These are phyloP conservation scores for Trichogramma evanescens DNA, from an alignment of 2,888 invertebrate genomes.

Conservation along the genomic window DNA sequence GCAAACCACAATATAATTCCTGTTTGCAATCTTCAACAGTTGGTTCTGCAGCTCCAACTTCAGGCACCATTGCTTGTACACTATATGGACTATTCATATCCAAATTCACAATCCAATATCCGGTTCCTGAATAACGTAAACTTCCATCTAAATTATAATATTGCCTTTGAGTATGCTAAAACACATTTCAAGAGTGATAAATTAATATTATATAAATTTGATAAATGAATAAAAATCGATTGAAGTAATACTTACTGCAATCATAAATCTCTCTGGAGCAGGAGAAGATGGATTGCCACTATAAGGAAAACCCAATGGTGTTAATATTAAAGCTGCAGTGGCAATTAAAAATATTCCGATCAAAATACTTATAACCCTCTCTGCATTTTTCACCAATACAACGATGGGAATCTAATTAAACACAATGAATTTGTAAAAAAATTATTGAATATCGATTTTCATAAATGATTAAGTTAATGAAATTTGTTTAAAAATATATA, in stretches of 20 bases:
- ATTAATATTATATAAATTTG: neutral
- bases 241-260: constrained; percentile 53
- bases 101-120: constrained; percentile 69
- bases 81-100: constrained; percentile 66
- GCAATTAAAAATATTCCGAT: constrained; percentile 52
- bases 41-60: constrained; percentile 48
- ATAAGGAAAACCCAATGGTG: constrained; percentile 71
- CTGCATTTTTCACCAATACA: constrained; percentile 47
- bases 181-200: constrained; percentile 14
- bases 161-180: constrained; percentile 59
- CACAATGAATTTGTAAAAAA: neutral
- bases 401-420: constrained; percentile 46
- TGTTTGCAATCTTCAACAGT: constrained; percentile 55
- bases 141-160: constrained; percentile 52
- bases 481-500: constrained; percentile 3
- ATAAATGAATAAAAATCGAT: neutral
- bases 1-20: constrained; percentile 70
- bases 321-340: constrained; percentile 54
- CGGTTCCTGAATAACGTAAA: constrained; percentile 49
- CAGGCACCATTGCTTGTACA: constrained; percentile 53
- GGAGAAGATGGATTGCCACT: constrained; percentile 56
- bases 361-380: constrained; percentile 51
- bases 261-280: constrained; percentile 69
- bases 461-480: neutral
- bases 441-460: neutral